phyloP scores from a whole-genome alignment of 2,888 invertebrate species.

The Encarsia formosa region DNA sequence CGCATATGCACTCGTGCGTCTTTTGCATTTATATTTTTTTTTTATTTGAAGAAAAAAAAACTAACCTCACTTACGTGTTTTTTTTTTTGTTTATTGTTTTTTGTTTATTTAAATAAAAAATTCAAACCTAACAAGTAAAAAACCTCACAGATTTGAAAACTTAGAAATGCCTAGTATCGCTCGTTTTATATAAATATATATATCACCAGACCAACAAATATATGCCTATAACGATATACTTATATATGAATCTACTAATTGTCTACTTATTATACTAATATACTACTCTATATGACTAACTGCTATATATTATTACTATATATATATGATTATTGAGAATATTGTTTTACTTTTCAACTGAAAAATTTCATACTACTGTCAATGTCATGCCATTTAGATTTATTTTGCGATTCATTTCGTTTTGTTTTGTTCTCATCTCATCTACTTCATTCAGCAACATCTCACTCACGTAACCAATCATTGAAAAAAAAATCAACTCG shows the following conservation, averaged over 20 bases:
- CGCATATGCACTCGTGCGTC: constrained; percentile 22
- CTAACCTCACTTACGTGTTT: constrained; percentile 25
- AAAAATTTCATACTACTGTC: too few species aligned
- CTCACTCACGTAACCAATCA: too few species aligned
- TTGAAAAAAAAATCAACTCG: too few species aligned
- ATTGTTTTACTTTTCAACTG: neutral
- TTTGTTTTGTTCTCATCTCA: too few species aligned
- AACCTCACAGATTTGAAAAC: constrained; percentile 25
- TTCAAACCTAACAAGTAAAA: constrained; percentile 27
- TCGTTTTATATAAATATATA: too few species aligned
- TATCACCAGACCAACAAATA: constrained; percentile 17
- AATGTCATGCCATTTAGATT: too few species aligned
- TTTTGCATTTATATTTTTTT: constrained; percentile 13
- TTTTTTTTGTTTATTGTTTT: too few species aligned
- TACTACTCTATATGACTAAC: constrained; percentile 28
- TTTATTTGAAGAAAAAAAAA: constrained; percentile 19
- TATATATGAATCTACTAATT: constrained; percentile 18
- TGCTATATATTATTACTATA: constrained; percentile 9
- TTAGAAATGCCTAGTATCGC: constrained; percentile 24
- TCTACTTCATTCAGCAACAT: too few species aligned
- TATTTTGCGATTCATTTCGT: too few species aligned
- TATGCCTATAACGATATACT: constrained; percentile 20
- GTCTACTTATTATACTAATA: constrained; percentile 20
- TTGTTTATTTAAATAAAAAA: constrained; percentile 13
- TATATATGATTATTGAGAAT: neutral